These are phyloP conservation scores for Cyclophora punctaria DNA, from an alignment of 2,888 invertebrate genomes.

Conservation along the genomic window DNA sequence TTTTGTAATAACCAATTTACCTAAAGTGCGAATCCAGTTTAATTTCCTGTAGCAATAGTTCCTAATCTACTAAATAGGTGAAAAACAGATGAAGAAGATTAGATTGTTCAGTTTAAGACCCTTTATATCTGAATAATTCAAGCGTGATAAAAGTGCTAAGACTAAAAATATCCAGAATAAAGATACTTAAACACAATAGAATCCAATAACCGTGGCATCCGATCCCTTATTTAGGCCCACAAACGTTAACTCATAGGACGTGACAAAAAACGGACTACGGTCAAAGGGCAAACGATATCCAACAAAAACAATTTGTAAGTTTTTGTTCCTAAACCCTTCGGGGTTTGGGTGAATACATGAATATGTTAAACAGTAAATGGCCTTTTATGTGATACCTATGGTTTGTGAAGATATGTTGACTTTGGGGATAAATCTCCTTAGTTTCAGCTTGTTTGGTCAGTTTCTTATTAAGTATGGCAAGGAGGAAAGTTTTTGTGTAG, in stretches of 20 bases:
- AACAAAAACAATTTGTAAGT: conserved; percentile 55
- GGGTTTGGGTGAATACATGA: conserved; percentile 44
- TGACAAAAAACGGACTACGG: conserved; percentile 29
- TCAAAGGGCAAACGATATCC: conserved; percentile 40
- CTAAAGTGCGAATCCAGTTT: too few relatives aligned
- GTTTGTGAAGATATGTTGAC: conserved; percentile 2
- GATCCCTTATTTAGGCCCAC: conserved; percentile 17
- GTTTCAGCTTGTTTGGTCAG: too few relatives aligned
- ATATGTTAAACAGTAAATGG: conserved; percentile 36
- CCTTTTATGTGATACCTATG: conserved; percentile 29
- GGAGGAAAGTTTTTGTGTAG: too few relatives aligned
- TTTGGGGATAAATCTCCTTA: conserved; percentile 11
- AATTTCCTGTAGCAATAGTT: too few relatives aligned
- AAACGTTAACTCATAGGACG: conserved; percentile 20
- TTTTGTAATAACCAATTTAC: too few relatives aligned
- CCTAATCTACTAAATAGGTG: too few relatives aligned
- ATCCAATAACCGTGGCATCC: conserved; percentile 17
- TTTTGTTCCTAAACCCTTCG: conserved; percentile 37
- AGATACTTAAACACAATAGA: conserved; percentile 11
- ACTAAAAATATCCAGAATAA: conserved; percentile 1
- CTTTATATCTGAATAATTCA: too few relatives aligned
- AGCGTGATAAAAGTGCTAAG: too few relatives aligned
- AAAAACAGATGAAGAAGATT: too few relatives aligned
- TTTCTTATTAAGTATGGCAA: too few relatives aligned
- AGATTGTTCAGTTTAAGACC: too few relatives aligned